Base-by-base conservation (phyloP, 2,797 vertebrate species). In the Tauraco hartlaubi region DNA sequence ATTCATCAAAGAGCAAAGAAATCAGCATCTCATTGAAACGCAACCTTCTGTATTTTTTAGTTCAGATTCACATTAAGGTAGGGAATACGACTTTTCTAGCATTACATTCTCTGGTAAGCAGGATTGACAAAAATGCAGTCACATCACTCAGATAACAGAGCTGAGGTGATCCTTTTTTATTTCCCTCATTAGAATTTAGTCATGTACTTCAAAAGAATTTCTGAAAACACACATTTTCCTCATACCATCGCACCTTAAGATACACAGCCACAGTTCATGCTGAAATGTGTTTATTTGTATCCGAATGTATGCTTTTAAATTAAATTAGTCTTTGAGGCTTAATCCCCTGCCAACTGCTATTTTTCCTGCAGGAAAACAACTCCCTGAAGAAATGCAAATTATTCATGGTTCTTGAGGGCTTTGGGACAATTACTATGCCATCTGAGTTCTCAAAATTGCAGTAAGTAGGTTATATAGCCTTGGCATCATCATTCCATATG, bases 341-440 rank as follows among this genome's bases (percentile, higher is more conserved):
- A 95, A 41, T 93, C 43, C 56, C 96, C 80, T 97, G 97, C 93
- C 96, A 97, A 88, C 85, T 81, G 79, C 85, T 97, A 82, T 97
- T 98, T 97, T 92, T 98, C 97, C 96, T 95, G 72, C 44, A 95
- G 92, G 86, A 96, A 97, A 98, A 97, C 88, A 96, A 59, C 68
- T 97, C 95, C 93, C 84, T 2, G 5, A 94, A 96, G 96, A 96
- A 94, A 98, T 96, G 90, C 94, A 98, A 97, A 97, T 97, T 81
- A 94, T 85, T 93, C 76, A 58, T 77, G 85, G 35, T 83, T 96
- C 92, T 95, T 95, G 88, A 96, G 93, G 92, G 85, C 72, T 97
- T 88, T 96, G 88, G 96, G 95, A 97, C 97, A 97, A 97, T 98
- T 97, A 94, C 92, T 75, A 79, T 84, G 87, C 94, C 90, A 97